Evolutionary conservation across 2,888 invertebrate species (phyloP).

Genomic region (Mimas tiliae): DNA sequence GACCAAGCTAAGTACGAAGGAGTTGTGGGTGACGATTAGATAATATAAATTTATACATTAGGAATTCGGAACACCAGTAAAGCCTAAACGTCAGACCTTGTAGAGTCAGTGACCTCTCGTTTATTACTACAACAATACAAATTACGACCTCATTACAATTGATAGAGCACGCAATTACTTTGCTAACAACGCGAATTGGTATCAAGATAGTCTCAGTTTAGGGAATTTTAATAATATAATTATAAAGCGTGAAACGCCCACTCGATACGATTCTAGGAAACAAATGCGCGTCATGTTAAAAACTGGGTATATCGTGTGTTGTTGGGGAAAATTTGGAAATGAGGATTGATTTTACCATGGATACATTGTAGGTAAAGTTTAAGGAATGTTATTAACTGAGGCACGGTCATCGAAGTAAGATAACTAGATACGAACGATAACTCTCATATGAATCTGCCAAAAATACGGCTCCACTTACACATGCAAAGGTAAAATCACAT

Average conservation of each 20-base stretch:
- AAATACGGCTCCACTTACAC: too few species aligned
- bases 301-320: not conserved
- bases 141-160: constrained; percentile 10
- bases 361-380: too few species aligned
- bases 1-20: too few species aligned
- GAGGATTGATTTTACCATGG: not conserved
- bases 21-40: too few species aligned
- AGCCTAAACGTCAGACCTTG: not conserved
- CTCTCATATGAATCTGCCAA: too few species aligned
- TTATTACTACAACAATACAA: not conserved
- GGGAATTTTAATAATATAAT: constrained; percentile 15
- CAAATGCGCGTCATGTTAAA: constrained; percentile 30
- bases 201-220: constrained; percentile 22
- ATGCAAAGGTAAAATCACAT: too few species aligned
- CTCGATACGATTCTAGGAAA: constrained; percentile 33
- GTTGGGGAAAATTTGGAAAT: not conserved
- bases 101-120: not conserved
- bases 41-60: too few species aligned
- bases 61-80: not conserved
- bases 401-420: too few species aligned
- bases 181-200: constrained; percentile 2
- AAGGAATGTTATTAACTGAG: too few species aligned
- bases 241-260: constrained; percentile 32
- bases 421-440: too few species aligned
- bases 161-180: constrained; percentile 2